phyloP scores from a whole-genome alignment of 2,113 vertebrate genomes.

The Prionailurus bengalensis region DNA sequence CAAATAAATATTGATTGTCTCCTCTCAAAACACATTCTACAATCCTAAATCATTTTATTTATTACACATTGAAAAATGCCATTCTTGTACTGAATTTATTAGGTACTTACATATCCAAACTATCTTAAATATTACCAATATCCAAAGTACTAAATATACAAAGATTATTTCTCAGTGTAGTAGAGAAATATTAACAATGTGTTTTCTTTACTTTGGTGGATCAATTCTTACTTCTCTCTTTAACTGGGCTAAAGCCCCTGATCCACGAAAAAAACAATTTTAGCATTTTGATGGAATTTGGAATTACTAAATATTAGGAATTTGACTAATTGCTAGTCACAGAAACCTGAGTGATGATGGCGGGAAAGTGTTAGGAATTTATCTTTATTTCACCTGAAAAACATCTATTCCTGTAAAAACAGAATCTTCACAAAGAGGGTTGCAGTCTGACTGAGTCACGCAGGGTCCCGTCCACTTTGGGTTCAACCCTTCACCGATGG shows the following conservation, averaged over 20 bases:
- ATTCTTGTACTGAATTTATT: not conserved
- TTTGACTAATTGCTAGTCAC: slow-evolving; percentile 22
- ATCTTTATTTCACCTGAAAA: not conserved
- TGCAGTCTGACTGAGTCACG: not conserved
- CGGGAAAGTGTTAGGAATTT: not conserved
- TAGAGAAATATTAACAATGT: not conserved
- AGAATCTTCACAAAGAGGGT: not conserved
- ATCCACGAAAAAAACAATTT: not conserved
- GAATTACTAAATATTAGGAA: not conserved
- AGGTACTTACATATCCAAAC: not conserved
- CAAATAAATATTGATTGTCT: slow-evolving; percentile 46
- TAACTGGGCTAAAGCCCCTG: not conserved
- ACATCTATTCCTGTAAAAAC: not conserved
- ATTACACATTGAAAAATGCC: not conserved
- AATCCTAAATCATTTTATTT: not conserved
- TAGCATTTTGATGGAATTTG: not conserved
- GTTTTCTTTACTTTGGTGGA: not conserved
- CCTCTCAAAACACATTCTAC: not conserved
- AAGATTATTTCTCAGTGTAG: not conserved
- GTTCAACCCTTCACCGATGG: not conserved
- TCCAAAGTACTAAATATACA: not conserved
- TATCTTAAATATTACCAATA: slow-evolving; percentile 4
- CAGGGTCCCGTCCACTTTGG: not conserved
- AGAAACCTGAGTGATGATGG: not conserved
- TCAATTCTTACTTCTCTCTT: not conserved